A percentile compares a stretch with the other conserved stretches of the same genome.
phyloP scores from a whole-genome alignment of 2,113 vertebrate species.

The Caranx melampygus region DNA sequence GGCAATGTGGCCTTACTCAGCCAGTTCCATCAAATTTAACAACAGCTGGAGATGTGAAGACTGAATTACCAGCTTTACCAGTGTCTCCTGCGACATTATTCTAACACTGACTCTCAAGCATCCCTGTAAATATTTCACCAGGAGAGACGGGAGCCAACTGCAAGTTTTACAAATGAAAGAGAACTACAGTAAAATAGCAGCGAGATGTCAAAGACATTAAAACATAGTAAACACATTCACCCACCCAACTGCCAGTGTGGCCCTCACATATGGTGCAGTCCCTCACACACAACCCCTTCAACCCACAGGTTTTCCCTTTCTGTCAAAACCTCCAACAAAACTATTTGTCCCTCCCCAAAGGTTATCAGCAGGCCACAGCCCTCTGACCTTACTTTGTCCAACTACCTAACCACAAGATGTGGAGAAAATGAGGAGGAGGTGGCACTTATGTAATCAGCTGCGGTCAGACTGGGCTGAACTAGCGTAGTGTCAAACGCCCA shows the following conservation, averaged over 20 bases:
- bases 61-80: conserved; percentile 27
- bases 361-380: conserved; percentile 41
- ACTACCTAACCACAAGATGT: conserved; percentile 4
- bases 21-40: conserved; percentile 38
- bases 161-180: background rate
- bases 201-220: background rate
- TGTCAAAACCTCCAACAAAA: background rate
- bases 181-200: background rate
- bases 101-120: conserved; percentile 10
- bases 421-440: background rate
- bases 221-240: conserved; percentile 4
- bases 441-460: conserved; percentile 46
- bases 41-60: conserved; percentile 36
- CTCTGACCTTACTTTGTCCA: conserved; percentile 12
- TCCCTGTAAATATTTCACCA: background rate
- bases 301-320: background rate
- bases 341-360: background rate
- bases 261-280: background rate
- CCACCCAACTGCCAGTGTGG: background rate
- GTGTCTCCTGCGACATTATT: conserved; percentile 18
- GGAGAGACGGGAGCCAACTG: background rate
- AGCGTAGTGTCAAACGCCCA: conserved; percentile 3
- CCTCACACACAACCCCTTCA: background rate
- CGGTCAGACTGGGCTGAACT: conserved; percentile 33
- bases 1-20: conserved; percentile 39